Evolutionary conservation across 2,888 invertebrate species (phyloP), one percentile per base, ranked within the genome.

Genomic region (Plagodis pulveraria): DNA sequence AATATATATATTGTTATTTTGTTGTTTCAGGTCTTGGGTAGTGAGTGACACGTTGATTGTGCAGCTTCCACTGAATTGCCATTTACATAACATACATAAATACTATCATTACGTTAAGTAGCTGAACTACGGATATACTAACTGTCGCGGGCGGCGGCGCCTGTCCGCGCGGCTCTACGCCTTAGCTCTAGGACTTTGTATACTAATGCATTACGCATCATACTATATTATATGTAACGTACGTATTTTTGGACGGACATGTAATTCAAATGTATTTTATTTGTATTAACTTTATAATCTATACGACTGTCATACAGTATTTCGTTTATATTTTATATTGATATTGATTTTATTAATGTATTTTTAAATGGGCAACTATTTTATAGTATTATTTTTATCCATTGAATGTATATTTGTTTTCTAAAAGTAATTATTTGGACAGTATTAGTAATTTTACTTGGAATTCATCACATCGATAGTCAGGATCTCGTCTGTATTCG

Each of bases 11-110:
- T 22, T 2, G 22, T 22, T 22, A 4, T 22, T 38, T 6, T n/a
- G n/a, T 78, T 75, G 73, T 86, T 83, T 0, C 86, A 87, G 87
- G 76, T 73, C 41, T 46, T 72, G 79, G 77, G 78, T 69, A 10
- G 58, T 62, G 69, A 70, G 71, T 73, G 22, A 22, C 22, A 22
- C 22, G 45, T 45, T n/a, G 33, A 81, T 85, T 80, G 84, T 78
- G 88, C 89, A 83, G 89, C 89, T 88, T 88, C 89, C 89, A 88
- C 88, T 78, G 78, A 85, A 86, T 87, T 87, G 89, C 89, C 90
- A 89, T 88, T 87, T 82, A 83, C 80, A 79, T 85, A 78, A 81
- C 74, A 69, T 81, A 80, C 74, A 22, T 22, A 22, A 22, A 69
- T 81, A 80, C 74, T 81, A 77, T 71, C 76, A 67, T 70, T 66